These are phyloP conservation scores for Drosophila stalkeri DNA, from an alignment of 2,888 invertebrate genomes.

Conservation along the genomic window DNA sequence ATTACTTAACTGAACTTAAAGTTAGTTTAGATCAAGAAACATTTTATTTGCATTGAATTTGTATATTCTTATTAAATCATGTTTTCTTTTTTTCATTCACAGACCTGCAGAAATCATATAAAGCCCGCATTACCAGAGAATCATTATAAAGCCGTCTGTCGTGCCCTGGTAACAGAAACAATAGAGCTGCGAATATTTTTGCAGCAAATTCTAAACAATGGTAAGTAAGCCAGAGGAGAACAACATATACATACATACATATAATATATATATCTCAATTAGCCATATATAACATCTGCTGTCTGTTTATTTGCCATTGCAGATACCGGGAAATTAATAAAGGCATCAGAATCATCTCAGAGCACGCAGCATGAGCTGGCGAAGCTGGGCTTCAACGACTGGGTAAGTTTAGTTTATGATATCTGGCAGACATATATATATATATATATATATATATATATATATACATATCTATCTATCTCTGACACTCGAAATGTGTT, in stretches of 20 bases:
- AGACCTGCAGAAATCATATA: conserved; percentile 87
- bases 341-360: conserved; percentile 83
- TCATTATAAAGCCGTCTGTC: conserved; percentile 94
- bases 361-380: conserved; percentile 90
- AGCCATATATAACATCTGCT: background rate
- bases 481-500: conserved; percentile 19
- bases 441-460: background rate
- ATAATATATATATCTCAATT: background rate
- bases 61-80: background rate
- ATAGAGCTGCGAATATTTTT: conserved; percentile 95
- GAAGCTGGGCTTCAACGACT: conserved; percentile 94
- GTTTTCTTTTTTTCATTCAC: conserved; percentile 28
- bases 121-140: conserved; percentile 86
- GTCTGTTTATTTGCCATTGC: conserved; percentile 47
- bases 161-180: conserved; percentile 96
- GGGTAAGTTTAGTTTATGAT: conserved; percentile 88
- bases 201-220: conserved; percentile 90
- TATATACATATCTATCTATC: background rate
- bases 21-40: too few relatives aligned
- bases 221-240: conserved; percentile 81
- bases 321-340: conserved; percentile 88
- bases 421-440: background rate
- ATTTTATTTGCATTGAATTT: too few relatives aligned
- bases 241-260: background rate
- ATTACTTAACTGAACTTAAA: too few relatives aligned